phyloP scores from a whole-genome alignment of 2,888 invertebrate genomes.

The Malthinus flaveolus region DNA sequence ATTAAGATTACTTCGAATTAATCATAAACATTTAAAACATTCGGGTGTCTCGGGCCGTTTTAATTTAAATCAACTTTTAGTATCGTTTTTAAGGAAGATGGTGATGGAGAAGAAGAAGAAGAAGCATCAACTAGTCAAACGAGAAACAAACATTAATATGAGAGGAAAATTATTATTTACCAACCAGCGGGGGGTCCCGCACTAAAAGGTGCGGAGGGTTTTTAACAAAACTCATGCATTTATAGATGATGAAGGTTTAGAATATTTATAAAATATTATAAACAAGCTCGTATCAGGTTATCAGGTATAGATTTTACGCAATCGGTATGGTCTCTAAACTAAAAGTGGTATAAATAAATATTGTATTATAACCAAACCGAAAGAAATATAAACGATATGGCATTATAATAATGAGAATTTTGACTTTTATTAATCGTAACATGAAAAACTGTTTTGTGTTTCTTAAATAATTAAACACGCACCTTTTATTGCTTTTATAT shows the following conservation, averaged over 20 bases:
- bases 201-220: slow-evolving; percentile 30
- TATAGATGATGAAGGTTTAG: slow-evolving; percentile 45
- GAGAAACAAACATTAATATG: slow-evolving; percentile 50
- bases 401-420: slow-evolving; percentile 22
- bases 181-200: slow-evolving; percentile 44
- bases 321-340: slow-evolving; percentile 26
- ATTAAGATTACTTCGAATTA: slow-evolving; percentile 20
- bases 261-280: slow-evolving; percentile 48
- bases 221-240: slow-evolving; percentile 43
- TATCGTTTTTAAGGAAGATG: too few relatives aligned
- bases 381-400: slow-evolving; percentile 17
- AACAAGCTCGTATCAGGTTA: too few relatives aligned
- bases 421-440: slow-evolving; percentile 25
- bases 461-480: not conserved
- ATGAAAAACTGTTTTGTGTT: not conserved
- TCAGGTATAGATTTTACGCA: slow-evolving; percentile 37
- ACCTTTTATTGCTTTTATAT: not conserved
- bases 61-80: not conserved
- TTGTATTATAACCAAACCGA: slow-evolving; percentile 1
- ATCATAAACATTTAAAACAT: slow-evolving; percentile 20
- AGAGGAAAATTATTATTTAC: slow-evolving; percentile 52
- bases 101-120: slow-evolving; percentile 10
- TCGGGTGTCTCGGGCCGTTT: slow-evolving; percentile 16
- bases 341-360: not conserved
- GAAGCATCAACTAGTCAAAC: slow-evolving; percentile 40